Conservation (phyloP, 1,140 invertebrate species). For the Leptinotarsa texana region DNA sequence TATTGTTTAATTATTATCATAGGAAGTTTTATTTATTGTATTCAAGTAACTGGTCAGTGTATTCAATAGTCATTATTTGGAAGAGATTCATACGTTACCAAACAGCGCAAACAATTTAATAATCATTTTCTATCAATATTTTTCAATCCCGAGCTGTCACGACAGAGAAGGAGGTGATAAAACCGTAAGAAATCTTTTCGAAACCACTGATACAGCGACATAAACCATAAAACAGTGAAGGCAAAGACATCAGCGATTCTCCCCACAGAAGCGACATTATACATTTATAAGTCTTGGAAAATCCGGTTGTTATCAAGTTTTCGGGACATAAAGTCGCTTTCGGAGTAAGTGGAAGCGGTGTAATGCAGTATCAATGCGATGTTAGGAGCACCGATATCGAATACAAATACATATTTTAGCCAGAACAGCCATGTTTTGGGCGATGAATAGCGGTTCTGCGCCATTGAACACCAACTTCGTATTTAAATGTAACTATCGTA, state of each 20-base stretch:
- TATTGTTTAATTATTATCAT: too few relatives aligned
- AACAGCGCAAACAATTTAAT: too few relatives aligned
- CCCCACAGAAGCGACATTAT: constrained; percentile 21
- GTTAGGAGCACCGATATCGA: constrained; percentile 40
- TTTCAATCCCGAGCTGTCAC: too few relatives aligned
- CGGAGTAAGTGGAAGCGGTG: constrained; percentile 32
- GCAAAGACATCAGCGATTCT: constrained; percentile 17
- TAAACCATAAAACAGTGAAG: constrained; percentile 13
- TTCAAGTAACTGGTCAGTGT: too few relatives aligned
- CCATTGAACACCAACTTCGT: constrained; percentile 31
- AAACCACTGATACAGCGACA: background rate
- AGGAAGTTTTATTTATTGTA: too few relatives aligned
- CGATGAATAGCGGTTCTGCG: constrained; percentile 38
- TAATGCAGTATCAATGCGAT: constrained; percentile 38
- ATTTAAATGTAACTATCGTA: constrained; percentile 47
- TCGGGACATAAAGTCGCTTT: constrained; percentile 39
- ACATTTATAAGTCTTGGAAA: constrained; percentile 33
- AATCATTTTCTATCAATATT: too few relatives aligned
- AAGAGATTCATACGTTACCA: too few relatives aligned
- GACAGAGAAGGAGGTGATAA: too few relatives aligned
- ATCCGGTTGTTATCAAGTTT: constrained; percentile 42
- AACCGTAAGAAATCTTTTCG: too few relatives aligned
- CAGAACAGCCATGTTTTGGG: constrained; percentile 39
- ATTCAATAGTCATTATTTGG: too few relatives aligned
- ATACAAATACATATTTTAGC: constrained; percentile 49